Percentiles rank a stretch among this genome's conserved stretches.
Evolutionary conservation across 2,113 vertebrate species (phyloP).

Genomic region (Festucalex cinctus): DNA sequence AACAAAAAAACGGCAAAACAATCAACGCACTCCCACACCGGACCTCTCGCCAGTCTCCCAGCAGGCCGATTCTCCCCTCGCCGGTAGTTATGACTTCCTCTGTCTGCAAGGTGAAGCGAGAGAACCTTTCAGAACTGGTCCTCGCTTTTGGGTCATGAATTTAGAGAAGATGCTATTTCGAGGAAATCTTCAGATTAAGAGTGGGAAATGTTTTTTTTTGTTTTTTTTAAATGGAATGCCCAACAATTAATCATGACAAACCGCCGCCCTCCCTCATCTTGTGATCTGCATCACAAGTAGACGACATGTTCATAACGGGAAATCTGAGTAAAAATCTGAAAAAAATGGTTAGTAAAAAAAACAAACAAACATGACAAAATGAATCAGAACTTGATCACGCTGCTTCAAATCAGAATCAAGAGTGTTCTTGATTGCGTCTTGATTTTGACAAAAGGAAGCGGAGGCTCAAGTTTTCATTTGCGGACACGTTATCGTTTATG

Average conservation of each 20-base stretch:
- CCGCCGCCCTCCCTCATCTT: conserved; percentile 12
- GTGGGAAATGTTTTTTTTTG: background rate
- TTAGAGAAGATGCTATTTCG: background rate
- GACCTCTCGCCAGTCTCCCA: conserved; percentile 85
- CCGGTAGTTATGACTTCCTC: conserved; percentile 71
- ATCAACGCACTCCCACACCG: conserved; percentile 64
- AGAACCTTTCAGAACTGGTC: conserved; percentile 23
- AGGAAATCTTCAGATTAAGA: background rate
- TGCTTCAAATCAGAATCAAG: conserved; percentile 14
- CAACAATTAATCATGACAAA: background rate
- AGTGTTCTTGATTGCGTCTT: background rate
- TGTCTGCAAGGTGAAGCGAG: conserved; percentile 68
- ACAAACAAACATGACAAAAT: conserved; percentile 20
- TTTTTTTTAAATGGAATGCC: background rate
- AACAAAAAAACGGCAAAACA: conserved; percentile 35
- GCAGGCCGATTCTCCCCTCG: conserved; percentile 79
- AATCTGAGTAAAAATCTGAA: conserved; percentile 4
- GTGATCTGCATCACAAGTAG: conserved; percentile 50
- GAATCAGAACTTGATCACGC: conserved; percentile 50
- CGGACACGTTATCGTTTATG: conserved; percentile 35
- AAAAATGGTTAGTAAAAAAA: conserved; percentile 3
- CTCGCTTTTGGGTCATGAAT: background rate
- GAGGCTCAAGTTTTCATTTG: conserved; percentile 48
- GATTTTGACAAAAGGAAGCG: conserved; percentile 19
- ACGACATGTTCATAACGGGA: conserved; percentile 16